phyloP scores from a whole-genome alignment of 2,113 vertebrate species.

The Oncorhynchus kisutch region DNA sequence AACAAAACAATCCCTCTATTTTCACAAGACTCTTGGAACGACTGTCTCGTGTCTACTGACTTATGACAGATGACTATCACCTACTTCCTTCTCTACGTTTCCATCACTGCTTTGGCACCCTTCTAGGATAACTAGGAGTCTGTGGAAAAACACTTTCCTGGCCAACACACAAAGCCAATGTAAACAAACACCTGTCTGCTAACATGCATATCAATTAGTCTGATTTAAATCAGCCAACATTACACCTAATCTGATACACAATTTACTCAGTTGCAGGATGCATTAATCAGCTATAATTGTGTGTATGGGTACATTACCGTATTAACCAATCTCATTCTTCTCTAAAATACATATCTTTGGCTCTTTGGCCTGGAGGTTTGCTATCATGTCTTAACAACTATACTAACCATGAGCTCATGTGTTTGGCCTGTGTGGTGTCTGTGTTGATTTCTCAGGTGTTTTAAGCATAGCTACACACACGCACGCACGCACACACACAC shows the following conservation, averaged over 20 bases:
- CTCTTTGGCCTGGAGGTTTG: neutral
- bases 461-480: neutral
- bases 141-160: conserved; percentile 1
- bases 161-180: conserved; percentile 6
- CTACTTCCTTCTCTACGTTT: neutral
- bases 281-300: neutral
- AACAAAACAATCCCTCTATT: no score
- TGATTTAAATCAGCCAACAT: neutral
- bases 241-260: neutral
- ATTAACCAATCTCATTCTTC: neutral
- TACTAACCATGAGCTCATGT: conserved; percentile 2
- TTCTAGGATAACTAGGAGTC: neutral
- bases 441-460: neutral
- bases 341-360: neutral
- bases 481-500: no score
- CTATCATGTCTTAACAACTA: neutral
- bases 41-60: neutral
- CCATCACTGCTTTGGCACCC: neutral
- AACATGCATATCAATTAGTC: conserved; percentile 17
- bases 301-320: neutral
- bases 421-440: neutral
- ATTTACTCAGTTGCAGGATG: neutral
- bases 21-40: neutral
- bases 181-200: neutral
- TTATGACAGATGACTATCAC: neutral